Conservation (phyloP, 2,888 invertebrate species). For the Leptura quadrifasciata region DNA sequence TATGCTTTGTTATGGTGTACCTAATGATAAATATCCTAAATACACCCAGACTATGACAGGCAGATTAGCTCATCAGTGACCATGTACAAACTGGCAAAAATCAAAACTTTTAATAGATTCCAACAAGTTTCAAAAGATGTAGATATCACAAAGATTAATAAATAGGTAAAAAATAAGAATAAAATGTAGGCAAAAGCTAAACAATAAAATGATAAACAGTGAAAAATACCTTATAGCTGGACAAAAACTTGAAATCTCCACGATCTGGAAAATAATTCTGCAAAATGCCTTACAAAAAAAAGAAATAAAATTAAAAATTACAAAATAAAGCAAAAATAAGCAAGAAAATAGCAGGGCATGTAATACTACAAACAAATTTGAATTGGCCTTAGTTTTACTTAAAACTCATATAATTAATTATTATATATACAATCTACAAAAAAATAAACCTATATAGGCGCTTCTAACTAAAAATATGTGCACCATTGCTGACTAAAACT, state of each 20-base stretch:
- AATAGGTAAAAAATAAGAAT: background rate
- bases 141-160: background rate
- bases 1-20: too few relatives aligned
- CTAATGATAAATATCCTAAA: too few relatives aligned
- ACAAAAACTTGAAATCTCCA: conserved; percentile 70
- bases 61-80: too few relatives aligned
- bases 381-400: background rate
- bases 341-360: conserved; percentile 33
- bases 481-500: background rate
- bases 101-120: background rate
- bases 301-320: conserved; percentile 56
- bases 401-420: background rate
- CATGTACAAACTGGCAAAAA: too few relatives aligned
- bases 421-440: background rate
- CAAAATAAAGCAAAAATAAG: conserved; percentile 50
- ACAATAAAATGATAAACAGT: conserved; percentile 50
- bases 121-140: background rate
- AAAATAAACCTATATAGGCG: background rate
- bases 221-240: conserved; percentile 70
- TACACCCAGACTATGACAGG: too few relatives aligned
- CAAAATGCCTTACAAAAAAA: conserved; percentile 69
- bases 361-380: background rate
- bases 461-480: background rate
- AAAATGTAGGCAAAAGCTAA: conserved; percentile 49
- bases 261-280: conserved; percentile 71